Conservation (phyloP, 2,113 vertebrate genomes). For the Paradoxurus hermaphroditus region DNA sequence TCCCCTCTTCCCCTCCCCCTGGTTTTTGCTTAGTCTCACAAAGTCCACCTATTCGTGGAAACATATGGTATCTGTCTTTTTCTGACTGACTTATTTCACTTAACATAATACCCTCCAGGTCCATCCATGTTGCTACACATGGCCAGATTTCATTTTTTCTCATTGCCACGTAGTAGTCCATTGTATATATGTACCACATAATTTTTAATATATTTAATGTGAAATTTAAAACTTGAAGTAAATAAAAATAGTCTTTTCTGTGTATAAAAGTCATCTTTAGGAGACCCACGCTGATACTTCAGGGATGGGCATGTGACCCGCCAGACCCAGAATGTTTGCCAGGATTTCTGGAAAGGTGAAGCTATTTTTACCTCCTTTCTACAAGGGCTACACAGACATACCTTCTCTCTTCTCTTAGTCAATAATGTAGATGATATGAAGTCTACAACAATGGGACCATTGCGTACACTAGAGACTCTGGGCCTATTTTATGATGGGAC, state of each 20-base stretch:
- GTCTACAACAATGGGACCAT: neutral
- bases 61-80: no score
- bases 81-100: no score
- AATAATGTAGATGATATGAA: rapidly evolving
- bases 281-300: neutral
- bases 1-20: neutral
- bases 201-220: neutral
- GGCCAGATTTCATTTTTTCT: no score
- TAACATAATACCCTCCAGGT: no score
- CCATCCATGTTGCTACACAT: no score
- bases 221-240: neutral
- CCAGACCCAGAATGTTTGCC: neutral
- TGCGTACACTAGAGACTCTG: neutral
- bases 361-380: neutral
- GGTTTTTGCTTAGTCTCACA: no score
- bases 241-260: neutral
- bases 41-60: no score
- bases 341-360: neutral
- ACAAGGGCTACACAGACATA: neutral
- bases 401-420: neutral
- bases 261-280: neutral
- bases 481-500: neutral
- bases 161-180: no score
- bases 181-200: no score
- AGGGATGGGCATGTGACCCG: neutral